Evolutionary conservation across 2,888 invertebrate species (phyloP), one percentile per base, ranked within the genome.

Genomic region (Syrphus vitripennis): DNA sequence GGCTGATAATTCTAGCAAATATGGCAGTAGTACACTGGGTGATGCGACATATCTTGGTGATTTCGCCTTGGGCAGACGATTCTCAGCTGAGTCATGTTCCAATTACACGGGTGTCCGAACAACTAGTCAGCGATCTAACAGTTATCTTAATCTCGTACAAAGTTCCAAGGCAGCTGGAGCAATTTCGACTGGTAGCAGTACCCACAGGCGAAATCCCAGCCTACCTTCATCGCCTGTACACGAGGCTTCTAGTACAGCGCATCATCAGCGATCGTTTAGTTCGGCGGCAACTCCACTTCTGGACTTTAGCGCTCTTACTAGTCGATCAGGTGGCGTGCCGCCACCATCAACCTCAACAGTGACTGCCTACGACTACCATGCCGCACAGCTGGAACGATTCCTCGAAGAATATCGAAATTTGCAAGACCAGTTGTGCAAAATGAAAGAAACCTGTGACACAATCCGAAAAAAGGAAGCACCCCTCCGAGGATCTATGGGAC

Each of bases 371-470:
- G 96, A 96, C 90, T 96, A 96, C 89, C 95, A 96, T 90, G 96
- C 96, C 0, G 95, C 96, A 16, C 96, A 97, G 90, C 92, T 97
- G 86, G 96, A 96, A 90, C 94, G 95, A 75, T 97, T 97, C 91
- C 93, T 97, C 55, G 96, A 96, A 89, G 97, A 97, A 90, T 97
- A 97, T 90, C 94, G 96, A 88, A 95, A 94, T 89, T 93, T 97
- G 77, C 95, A 96, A 90, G 95, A 96, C 90, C 96, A 97, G 91
- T 93, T 97, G 87, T 96, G 95, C 79, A 95, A 95, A 90, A 96
- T 97, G 96, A 96, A 96, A 89, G 95, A 96, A 90, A 95, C 95
- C 24, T 95, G 96, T 90, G 96, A 96, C 88, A 95, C 94, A 87
- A 93, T 96, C 89, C 92, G 94, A 37, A 93, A 93, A 71, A 93